Base-by-base conservation (phyloP, 2,113 vertebrate genomes). In the Mystacornis crossleyi region DNA sequence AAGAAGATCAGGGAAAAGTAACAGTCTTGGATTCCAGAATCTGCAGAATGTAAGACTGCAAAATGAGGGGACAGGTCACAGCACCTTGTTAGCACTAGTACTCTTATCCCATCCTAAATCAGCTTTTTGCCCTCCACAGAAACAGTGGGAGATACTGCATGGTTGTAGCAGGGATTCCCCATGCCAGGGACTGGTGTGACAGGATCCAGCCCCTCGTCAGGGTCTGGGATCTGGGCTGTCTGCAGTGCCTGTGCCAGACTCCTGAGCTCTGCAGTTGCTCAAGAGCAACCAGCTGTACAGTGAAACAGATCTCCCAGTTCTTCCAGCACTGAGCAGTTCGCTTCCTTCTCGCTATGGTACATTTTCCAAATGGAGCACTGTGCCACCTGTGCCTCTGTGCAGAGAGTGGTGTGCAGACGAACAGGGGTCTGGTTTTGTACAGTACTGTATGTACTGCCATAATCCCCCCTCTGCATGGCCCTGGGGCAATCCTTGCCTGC, bases 291-390 rank as follows among this genome's bases (percentile, higher is more conserved):
- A 60, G 47, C 40, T 36, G 9, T 33, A 36, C 33, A 72, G 45
- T 82, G 70, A 33, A 67, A 33, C 48, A 71, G 53, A 42, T 31
- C 43, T 86, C 40, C 48, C 7, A 7, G 23, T 36, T 86, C 61
- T 81, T 25, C 38, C 28, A 42, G 29, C 40, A 57, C 8, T 57
- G 66, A 65, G 40, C 42, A 47, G 66, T 29, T 83, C 58, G 43
- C 60, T 73, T 62, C 45, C 70, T 86, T 67, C 77, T 77, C 47
- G 7, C 16, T 64, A 31, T 26, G 54, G 50, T 38, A 10, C 3
- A 0, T 54, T 82, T 77, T 55, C 57, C 10, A 1, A 34, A 29
- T 2, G 2, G n/a, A 84, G 42, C 3, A 0, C 31, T 84, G 40
- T 87, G 51, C 36, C 70, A 36, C 66, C 43, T 82, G 33, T 83